Evolutionary conservation across 2,888 invertebrate species (phyloP).

Genomic region (Phortica okadai): DNA sequence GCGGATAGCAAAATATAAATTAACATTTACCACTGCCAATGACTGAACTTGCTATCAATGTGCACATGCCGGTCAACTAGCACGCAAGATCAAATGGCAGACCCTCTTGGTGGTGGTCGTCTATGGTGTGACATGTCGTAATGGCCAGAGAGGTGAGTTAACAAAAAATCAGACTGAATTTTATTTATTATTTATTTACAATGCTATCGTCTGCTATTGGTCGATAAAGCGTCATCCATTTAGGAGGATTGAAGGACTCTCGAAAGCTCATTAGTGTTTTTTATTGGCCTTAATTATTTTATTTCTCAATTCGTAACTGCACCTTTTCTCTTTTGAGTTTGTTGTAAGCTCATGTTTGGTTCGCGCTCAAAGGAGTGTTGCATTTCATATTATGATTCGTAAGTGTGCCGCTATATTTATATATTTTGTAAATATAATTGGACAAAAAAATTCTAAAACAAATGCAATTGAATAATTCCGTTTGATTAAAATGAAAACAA

Average conservation of each 20-base stretch:
- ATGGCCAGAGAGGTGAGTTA: constrained; percentile 77
- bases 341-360: background rate
- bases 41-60: background rate
- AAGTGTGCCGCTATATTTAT: too few species aligned
- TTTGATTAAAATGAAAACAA: too few species aligned
- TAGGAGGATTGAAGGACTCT: too few species aligned
- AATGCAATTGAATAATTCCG: too few species aligned
- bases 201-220: too few species aligned
- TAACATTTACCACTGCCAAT: background rate
- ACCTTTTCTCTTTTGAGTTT: background rate
- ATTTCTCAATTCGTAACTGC: background rate
- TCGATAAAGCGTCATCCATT: too few species aligned
- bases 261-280: too few species aligned
- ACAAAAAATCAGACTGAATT: background rate
- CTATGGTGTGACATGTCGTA: constrained; percentile 77
- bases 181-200: too few species aligned
- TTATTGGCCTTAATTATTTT: background rate
- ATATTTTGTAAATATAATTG: too few species aligned
- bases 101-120: constrained; percentile 73
- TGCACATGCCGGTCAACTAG: constrained; percentile 13
- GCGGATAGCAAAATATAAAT: background rate
- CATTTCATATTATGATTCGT: too few species aligned
- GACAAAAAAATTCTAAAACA: too few species aligned
- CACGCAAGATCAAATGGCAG: constrained; percentile 72
- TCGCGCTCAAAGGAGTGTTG: too few species aligned